Evolutionary conservation across 2,888 invertebrate genomes (phyloP).

Genomic region (Tanytarsus gracilentus): DNA sequence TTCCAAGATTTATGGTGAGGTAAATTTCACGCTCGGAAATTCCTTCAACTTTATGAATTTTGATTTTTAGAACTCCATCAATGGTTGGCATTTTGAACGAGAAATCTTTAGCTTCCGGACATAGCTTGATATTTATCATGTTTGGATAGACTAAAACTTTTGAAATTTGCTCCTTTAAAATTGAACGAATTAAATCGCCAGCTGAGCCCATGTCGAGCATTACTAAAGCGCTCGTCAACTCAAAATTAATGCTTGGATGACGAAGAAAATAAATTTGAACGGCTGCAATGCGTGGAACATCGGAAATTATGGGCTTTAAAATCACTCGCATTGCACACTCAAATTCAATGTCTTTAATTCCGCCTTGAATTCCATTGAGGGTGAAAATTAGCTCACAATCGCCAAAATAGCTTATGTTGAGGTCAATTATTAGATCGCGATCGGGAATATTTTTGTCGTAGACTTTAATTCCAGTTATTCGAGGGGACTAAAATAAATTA

Average conservation of each 20-base stretch:
- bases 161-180: background rate
- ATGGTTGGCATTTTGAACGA: background rate
- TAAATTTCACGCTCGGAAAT: background rate
- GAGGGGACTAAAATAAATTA: background rate
- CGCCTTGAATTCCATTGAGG: conserved; percentile 4
- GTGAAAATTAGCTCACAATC: background rate
- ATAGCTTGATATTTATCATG: background rate
- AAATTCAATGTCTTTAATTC: conserved; percentile 5
- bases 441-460: background rate
- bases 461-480: conserved; percentile 19
- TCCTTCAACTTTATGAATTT: background rate
- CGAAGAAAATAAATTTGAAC: conserved; percentile 11
- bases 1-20: background rate
- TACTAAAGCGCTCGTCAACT: background rate
- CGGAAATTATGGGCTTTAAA: background rate
- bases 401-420: conserved; percentile 8
- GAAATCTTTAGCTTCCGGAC: background rate
- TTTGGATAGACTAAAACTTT: background rate
- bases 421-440: background rate
- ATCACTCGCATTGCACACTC: conserved; percentile 1
- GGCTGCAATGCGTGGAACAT: background rate
- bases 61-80: background rate
- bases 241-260: conserved; percentile 3
- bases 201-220: background rate
- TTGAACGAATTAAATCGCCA: conserved; percentile 1